These are phyloP conservation scores for Cacatua alba DNA, from an alignment of 2,113 vertebrate genomes.

Conservation along the genomic window DNA sequence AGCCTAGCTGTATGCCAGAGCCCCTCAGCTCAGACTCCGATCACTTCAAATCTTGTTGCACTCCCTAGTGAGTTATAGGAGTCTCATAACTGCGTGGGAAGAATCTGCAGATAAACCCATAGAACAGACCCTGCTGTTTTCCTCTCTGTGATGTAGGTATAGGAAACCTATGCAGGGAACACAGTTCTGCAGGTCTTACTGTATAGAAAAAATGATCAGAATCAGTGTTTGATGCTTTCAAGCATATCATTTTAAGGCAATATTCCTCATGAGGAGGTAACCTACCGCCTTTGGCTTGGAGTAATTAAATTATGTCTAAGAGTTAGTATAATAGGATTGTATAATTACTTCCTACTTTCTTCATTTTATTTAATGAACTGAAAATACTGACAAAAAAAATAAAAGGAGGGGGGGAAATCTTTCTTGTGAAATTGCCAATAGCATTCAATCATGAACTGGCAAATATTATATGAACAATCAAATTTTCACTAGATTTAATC, in stretches of 20 bases:
- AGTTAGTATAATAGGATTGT: background rate
- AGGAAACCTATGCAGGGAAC: background rate
- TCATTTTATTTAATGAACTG: background rate
- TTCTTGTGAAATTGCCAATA: background rate
- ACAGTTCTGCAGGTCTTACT: background rate
- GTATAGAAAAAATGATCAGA: background rate
- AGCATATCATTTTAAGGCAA: background rate
- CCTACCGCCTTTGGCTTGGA: background rate
- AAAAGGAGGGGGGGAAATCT: background rate
- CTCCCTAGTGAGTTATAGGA: background rate
- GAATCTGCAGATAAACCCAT: conserved; percentile 17
- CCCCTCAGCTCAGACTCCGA: background rate
- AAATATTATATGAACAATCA: conserved; percentile 22
- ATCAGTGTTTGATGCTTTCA: background rate
- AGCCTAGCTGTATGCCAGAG: background rate
- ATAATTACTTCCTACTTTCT: background rate
- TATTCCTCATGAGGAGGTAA: background rate
- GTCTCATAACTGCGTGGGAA: background rate
- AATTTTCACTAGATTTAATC: conserved; percentile 7
- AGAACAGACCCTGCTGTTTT: background rate
- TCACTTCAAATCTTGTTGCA: background rate
- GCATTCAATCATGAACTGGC: background rate
- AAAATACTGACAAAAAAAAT: background rate
- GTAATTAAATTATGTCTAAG: background rate
- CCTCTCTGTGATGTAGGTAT: background rate